A percentile compares a stretch with the other conserved stretches of the same genome.
Evolutionary conservation across 2,797 vertebrate species (phyloP).

Genomic region (Etheostoma perlongum): DNA sequence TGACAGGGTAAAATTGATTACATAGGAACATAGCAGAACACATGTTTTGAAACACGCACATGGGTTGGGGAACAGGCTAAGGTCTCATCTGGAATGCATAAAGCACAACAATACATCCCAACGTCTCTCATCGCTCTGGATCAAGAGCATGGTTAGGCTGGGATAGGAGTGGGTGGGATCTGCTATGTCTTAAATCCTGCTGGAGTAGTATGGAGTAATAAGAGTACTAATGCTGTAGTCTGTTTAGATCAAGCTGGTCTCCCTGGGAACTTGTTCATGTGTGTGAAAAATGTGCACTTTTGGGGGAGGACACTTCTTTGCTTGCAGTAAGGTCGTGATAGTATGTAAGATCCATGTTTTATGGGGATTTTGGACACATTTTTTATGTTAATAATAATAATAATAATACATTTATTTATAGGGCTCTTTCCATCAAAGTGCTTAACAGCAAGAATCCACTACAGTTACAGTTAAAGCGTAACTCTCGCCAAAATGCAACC

Average conservation of each 20-base stretch:
- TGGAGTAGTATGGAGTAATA: slow-evolving; percentile 33
- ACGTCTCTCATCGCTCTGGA: slow-evolving; percentile 69
- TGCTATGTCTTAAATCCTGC: slow-evolving; percentile 56
- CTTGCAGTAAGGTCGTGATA: slow-evolving; percentile 9
- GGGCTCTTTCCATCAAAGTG: too few relatives aligned
- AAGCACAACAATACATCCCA: slow-evolving; percentile 82
- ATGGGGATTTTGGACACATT: slow-evolving; percentile 23
- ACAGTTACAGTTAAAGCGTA: too few relatives aligned
- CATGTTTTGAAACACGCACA: slow-evolving; percentile 70
- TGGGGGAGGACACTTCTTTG: not conserved
- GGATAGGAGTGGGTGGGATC: slow-evolving; percentile 70
- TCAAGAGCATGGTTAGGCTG: slow-evolving; percentile 50
- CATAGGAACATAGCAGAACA: slow-evolving; percentile 55
- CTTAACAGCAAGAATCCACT: too few relatives aligned
- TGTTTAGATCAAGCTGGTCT: slow-evolving; percentile 42
- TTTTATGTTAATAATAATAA: slow-evolving; percentile 14
- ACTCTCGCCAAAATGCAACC: too few relatives aligned
- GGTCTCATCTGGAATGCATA: slow-evolving; percentile 84
- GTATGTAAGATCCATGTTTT: slow-evolving; percentile 41
- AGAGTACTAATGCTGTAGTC: slow-evolving; percentile 4
- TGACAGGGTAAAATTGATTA: slow-evolving; percentile 60
- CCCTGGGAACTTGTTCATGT: slow-evolving; percentile 16
- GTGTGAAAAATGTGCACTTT: slow-evolving; percentile 13
- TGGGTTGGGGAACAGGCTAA: slow-evolving; percentile 66
- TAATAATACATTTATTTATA: too few relatives aligned